Percentiles rank a stretch among this genome's conserved stretches.
Evolutionary conservation across 2,113 vertebrate genomes (phyloP).

Genomic region (Phasianus colchicus): DNA sequence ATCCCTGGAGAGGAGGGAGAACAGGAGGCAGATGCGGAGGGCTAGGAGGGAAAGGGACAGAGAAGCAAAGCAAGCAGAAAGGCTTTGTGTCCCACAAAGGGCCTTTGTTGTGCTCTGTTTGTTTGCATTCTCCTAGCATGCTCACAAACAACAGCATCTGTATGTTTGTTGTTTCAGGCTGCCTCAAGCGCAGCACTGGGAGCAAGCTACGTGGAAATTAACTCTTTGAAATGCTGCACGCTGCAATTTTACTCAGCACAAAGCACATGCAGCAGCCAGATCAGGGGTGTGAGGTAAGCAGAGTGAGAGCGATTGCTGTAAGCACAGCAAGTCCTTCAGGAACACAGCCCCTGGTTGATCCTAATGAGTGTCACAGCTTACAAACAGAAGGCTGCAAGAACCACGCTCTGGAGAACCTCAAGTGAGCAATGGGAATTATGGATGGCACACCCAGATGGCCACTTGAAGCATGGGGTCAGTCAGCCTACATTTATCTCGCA

Average conservation of each 20-base stretch:
- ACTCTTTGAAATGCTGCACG: not conserved
- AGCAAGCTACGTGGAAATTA: not conserved
- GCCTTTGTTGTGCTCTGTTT: not conserved
- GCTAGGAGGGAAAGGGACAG: not conserved
- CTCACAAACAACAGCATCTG: constrained; percentile 20
- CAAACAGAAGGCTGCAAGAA: not conserved
- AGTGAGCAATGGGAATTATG: not conserved
- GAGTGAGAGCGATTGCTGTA: not conserved
- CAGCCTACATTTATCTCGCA: not conserved
- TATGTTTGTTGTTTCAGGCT: constrained; percentile 34
- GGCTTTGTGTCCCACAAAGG: constrained; percentile 45
- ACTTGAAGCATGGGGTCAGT: not conserved
- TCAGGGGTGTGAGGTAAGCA: not conserved
- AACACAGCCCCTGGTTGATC: not conserved
- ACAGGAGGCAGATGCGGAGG: not conserved
- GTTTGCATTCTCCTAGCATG: not conserved
- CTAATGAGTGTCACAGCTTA: not conserved
- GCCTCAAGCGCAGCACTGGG: not conserved
- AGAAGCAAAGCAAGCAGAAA: constrained; percentile 34
- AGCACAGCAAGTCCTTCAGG: not conserved
- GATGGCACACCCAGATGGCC: rapidly evolving
- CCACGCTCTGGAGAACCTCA: not conserved
- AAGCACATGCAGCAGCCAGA: not conserved
- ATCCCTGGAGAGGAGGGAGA: not conserved
- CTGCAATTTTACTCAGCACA: not conserved